Conservation (phyloP, 2,113 vertebrate genomes). For the Odocoileus hemionus region DNA sequence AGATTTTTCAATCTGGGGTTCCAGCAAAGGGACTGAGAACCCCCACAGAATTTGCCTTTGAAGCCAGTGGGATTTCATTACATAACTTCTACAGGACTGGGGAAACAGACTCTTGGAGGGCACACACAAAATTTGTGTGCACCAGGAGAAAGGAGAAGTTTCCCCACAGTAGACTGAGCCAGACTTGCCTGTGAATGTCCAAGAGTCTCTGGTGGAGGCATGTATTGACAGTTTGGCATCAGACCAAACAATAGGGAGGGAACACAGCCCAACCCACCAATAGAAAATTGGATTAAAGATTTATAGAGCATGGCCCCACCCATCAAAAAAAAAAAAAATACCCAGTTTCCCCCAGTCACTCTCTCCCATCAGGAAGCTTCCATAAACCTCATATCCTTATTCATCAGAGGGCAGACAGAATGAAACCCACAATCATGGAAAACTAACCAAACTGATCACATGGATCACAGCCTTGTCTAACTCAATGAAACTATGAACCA, state of each 20-base stretch:
- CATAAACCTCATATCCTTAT: neutral
- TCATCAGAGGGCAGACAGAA: neutral
- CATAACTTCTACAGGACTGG: neutral
- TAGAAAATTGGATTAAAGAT: neutral
- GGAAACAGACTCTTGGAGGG: neutral
- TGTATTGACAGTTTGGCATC: neutral
- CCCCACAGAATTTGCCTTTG: neutral
- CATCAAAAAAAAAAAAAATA: neutral
- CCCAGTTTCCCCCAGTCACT: neutral
- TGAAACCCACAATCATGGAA: neutral
- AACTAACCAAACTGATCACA: neutral
- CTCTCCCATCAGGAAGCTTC: neutral
- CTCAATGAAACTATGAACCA: neutral
- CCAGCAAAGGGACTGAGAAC: neutral
- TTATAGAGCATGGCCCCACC: neutral
- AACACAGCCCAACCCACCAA: neutral
- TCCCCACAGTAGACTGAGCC: neutral
- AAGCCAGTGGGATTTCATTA: neutral
- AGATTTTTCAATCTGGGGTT: neutral
- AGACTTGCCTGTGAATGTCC: neutral
- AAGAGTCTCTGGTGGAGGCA: neutral
- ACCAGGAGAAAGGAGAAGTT: neutral
- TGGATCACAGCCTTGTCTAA: neutral
- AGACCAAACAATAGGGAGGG: neutral
- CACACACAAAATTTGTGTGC: neutral